Conservation (phyloP, 2,888 invertebrate genomes). For the Polymixis lichenea region DNA sequence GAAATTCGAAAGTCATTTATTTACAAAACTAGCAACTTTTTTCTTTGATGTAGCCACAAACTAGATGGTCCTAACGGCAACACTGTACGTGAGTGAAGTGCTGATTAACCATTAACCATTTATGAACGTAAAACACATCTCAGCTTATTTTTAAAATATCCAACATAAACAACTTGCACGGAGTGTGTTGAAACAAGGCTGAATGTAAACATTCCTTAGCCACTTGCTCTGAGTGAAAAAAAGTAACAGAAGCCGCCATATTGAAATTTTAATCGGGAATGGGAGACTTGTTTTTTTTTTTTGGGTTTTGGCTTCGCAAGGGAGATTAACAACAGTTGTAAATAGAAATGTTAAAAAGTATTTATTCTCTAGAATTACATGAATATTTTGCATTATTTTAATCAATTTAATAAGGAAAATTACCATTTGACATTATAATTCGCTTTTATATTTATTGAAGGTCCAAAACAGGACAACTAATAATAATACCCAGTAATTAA, state of each 20-base stretch:
- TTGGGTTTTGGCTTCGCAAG: too few relatives aligned
- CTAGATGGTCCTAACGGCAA: too few relatives aligned
- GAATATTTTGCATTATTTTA: background rate
- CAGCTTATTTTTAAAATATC: slow-evolving; percentile 74
- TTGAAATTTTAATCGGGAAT: slow-evolving; percentile 56
- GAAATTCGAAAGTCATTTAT: too few relatives aligned
- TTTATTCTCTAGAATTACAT: too few relatives aligned
- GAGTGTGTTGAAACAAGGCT: slow-evolving; percentile 71
- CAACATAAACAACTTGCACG: slow-evolving; percentile 66
- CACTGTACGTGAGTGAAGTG: too few relatives aligned
- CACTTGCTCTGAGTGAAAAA: slow-evolving; percentile 57
- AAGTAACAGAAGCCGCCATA: slow-evolving; percentile 70
- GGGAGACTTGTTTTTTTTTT: too few relatives aligned
- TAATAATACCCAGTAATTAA: background rate
- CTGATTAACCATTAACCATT: slow-evolving; percentile 47
- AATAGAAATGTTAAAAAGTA: too few relatives aligned
- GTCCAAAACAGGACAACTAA: slow-evolving; percentile 42
- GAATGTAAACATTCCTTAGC: slow-evolving; percentile 68
- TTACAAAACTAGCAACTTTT: too few relatives aligned
- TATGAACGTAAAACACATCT: slow-evolving; percentile 47
- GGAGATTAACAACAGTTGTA: too few relatives aligned
- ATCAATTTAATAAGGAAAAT: slow-evolving; percentile 22
- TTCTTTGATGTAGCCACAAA: too few relatives aligned
- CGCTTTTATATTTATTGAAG: background rate
- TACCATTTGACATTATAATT: background rate